Evolutionary conservation across 2,797 vertebrate genomes (phyloP).

Genomic region (Aulostomus chinensis): DNA sequence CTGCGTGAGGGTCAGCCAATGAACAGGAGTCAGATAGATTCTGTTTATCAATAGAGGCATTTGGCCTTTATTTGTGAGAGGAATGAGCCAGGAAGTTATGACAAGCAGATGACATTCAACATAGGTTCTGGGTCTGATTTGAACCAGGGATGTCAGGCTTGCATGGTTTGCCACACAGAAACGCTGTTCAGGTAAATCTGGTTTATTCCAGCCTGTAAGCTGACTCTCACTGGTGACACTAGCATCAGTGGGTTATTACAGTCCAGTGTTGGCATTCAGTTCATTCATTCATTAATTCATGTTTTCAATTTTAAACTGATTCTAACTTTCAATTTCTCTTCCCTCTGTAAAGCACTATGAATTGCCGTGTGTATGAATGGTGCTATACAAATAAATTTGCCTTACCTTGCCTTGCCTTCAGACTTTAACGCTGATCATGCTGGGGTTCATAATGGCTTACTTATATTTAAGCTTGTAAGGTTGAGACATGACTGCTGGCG

Average conservation of each 20-base stretch:
- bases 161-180: background rate
- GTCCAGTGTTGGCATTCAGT: too few relatives aligned
- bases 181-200: background rate
- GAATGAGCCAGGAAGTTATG: background rate
- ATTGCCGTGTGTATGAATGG: too few relatives aligned
- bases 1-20: slow-evolving; percentile 3
- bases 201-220: background rate
- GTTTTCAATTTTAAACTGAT: too few relatives aligned
- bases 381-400: too few relatives aligned
- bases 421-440: too few relatives aligned
- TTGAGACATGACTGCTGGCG: too few relatives aligned
- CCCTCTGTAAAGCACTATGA: too few relatives aligned
- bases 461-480: too few relatives aligned
- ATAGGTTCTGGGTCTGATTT: background rate
- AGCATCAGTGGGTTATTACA: background rate
- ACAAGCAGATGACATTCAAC: background rate
- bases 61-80: background rate
- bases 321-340: too few relatives aligned
- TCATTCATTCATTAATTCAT: too few relatives aligned
- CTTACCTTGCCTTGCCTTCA: too few relatives aligned
- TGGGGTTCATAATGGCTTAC: too few relatives aligned
- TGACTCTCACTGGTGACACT: background rate
- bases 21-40: slow-evolving; percentile 20
- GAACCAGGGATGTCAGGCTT: background rate
- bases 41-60: slow-evolving; percentile 2